phyloP scores from a whole-genome alignment of 2,797 vertebrate genomes.

The Erithacus rubecula region DNA sequence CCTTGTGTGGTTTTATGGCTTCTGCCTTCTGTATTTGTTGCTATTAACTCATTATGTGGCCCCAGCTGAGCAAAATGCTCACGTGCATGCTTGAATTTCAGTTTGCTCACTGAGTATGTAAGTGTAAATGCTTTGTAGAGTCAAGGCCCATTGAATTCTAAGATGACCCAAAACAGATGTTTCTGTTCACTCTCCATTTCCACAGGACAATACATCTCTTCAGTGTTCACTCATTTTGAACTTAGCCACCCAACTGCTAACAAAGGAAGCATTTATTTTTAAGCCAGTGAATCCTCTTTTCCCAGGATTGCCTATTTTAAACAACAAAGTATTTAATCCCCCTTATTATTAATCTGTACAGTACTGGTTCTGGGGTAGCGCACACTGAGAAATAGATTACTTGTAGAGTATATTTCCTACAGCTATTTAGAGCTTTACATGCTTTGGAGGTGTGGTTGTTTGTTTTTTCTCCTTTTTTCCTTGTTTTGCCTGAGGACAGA shows the following conservation, averaged over 20 bases:
- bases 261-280: neutral
- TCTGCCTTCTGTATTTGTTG: neutral
- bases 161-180: neutral
- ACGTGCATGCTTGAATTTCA: neutral
- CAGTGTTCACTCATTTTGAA: conserved; percentile 5
- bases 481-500: neutral
- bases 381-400: neutral
- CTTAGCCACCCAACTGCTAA: neutral
- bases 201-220: neutral
- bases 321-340: neutral
- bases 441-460: neutral
- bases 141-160: neutral
- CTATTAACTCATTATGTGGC: neutral
- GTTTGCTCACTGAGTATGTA: neutral
- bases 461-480: neutral
- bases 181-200: neutral
- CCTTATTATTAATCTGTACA: neutral
- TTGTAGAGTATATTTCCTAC: neutral
- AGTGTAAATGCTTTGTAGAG: neutral
- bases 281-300: neutral
- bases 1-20: neutral
- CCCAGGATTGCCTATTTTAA: neutral
- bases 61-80: neutral
- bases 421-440: neutral
- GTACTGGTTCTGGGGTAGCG: neutral